These are phyloP conservation scores for Nomada ferruginata DNA, from an alignment of 2,888 invertebrate species.

Conservation along the genomic window DNA sequence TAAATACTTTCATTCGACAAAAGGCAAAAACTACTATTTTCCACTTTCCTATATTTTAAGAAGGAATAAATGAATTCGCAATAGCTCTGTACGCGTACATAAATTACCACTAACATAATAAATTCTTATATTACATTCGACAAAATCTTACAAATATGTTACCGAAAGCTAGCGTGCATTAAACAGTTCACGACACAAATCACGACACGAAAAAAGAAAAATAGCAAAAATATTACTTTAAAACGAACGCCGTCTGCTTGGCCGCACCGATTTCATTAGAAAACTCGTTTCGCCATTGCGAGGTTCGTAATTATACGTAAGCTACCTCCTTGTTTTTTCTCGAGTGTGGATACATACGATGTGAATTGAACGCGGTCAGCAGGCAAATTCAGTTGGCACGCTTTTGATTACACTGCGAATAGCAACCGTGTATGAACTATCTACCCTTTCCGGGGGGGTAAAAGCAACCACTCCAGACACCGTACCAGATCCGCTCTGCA, in stretches of 20 bases:
- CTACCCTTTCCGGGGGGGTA: background rate
- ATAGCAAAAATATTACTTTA: background rate
- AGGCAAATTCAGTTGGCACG: no score
- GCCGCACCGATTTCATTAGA: slow-evolving; percentile 5
- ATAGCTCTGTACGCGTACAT: no score
- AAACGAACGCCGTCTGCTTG: background rate
- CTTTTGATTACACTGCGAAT: no score
- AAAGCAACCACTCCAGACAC: background rate
- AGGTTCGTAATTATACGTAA: slow-evolving; percentile 16
- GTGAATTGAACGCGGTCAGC: background rate
- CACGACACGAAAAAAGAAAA: background rate
- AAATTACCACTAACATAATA: no score
- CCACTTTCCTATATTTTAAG: no score
- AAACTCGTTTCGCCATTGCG: slow-evolving; percentile 10
- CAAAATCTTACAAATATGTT: no score
- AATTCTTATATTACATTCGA: no score
- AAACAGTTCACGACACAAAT: no score
- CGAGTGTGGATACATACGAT: background rate
- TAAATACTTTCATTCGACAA: no score
- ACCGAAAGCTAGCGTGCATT: no score
- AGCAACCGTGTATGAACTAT: background rate
- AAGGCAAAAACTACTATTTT: no score
- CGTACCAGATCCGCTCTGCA: background rate
- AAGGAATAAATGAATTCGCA: no score
- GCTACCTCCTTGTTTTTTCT: background rate